These are phyloP conservation scores for Nowickia ferox DNA, from an alignment of 2,888 invertebrate species.

Conservation along the genomic window DNA sequence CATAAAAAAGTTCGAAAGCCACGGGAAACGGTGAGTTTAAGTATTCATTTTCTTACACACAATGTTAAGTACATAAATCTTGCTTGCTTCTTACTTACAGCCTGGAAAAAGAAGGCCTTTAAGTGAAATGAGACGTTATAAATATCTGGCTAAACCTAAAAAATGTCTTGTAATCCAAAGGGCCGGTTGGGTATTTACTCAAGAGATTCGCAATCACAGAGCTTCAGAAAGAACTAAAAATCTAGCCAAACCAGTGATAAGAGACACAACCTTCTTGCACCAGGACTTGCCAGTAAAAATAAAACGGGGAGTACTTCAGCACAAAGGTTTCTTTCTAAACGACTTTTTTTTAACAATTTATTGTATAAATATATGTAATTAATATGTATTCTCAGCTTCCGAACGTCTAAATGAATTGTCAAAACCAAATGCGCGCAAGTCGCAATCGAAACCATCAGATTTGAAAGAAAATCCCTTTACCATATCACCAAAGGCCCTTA, in stretches of 20 bases:
- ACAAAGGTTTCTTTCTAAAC: constrained; percentile 74
- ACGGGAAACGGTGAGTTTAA: constrained; percentile 73
- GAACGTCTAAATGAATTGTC: constrained; percentile 77
- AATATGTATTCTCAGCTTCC: constrained; percentile 72
- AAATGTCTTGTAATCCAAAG: constrained; percentile 64
- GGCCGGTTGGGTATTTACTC: constrained; percentile 75
- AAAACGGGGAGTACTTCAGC: constrained; percentile 73
- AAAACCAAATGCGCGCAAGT: constrained; percentile 72
- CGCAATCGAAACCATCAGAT: constrained; percentile 80
- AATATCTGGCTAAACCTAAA: constrained; percentile 75
- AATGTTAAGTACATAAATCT: not conserved
- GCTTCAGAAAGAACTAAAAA: constrained; percentile 62
- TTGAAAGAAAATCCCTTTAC: constrained; percentile 84
- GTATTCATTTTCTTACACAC: not conserved
- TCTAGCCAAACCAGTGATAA: constrained; percentile 71
- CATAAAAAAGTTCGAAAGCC: constrained; percentile 75
- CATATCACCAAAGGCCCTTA: constrained; percentile 84
- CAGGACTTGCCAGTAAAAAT: constrained; percentile 74
- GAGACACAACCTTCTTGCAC: constrained; percentile 53
- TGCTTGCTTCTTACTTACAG: constrained; percentile 27
- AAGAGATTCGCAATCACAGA: constrained; percentile 70
- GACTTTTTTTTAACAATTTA: no score
- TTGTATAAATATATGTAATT: no score
- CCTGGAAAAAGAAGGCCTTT: constrained; percentile 58
- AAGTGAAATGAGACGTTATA: constrained; percentile 74